Conservation (phyloP, 2,888 invertebrate genomes). For the Ophraella communa region DNA sequence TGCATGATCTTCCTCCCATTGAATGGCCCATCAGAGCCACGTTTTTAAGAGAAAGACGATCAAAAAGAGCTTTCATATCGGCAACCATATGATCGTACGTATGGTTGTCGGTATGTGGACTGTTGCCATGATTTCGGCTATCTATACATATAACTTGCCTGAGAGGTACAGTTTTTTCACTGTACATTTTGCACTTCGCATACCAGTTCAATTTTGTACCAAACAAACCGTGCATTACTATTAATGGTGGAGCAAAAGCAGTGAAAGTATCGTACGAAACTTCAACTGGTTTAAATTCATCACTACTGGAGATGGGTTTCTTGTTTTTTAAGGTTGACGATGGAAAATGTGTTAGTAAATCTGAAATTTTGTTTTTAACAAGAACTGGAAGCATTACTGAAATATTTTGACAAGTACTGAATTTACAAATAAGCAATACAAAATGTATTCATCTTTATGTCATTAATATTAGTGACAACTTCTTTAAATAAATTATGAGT, state of each 20-base stretch:
- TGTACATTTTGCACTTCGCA: constrained; percentile 69
- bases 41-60: constrained; percentile 68
- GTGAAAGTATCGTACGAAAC: not conserved
- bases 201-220: constrained; percentile 84
- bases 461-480: too few species aligned
- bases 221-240: constrained; percentile 87
- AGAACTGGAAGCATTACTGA: not conserved
- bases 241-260: constrained; percentile 64
- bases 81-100: constrained; percentile 75
- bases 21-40: constrained; percentile 85
- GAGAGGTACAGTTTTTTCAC: constrained; percentile 66
- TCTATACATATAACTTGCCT: constrained; percentile 78
- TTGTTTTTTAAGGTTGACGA: not conserved
- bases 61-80: constrained; percentile 74
- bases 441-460: too few species aligned
- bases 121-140: constrained; percentile 94
- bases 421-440: too few species aligned
- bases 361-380: constrained; percentile 1
- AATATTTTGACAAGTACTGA: not conserved
- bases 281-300: not conserved
- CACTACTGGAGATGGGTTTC: not conserved
- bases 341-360: not conserved
- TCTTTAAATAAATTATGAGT: too few species aligned
- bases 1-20: constrained; percentile 91
- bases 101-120: constrained; percentile 78